Base-by-base conservation (phyloP, 2,113 vertebrate genomes). In the Ondatra zibethicus region DNA sequence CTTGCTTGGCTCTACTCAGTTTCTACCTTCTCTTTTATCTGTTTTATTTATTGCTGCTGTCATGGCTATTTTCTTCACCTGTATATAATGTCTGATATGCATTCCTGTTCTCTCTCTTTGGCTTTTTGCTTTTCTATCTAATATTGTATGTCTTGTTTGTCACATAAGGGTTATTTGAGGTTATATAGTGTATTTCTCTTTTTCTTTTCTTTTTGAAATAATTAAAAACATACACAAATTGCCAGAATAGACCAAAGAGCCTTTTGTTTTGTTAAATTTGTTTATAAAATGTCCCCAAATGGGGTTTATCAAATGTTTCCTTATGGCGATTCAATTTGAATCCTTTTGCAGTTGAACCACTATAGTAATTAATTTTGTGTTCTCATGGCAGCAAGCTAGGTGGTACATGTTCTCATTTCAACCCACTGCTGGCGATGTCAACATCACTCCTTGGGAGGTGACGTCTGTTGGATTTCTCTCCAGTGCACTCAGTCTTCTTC, bases 121-220 rank as follows among this genome's bases (percentile, higher is more conserved):
- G 81, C 33, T 80, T 93, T 91, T 93, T 96, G 88, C 93, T 91
- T 80, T 93, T 92, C 89, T 89, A 23, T 25, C 91, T 93, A 77
- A 73, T 65, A 89, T 89, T 52, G 45, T 68, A 3, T 94, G 3
- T 86, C 45, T 88, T 95, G 39, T 92, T 52, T 96, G 84, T 52
- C 73, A 78, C 90, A 52, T 78, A 39, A 88, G 27, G 12, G 4
- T 36, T 47, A 7, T 91, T 91, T 80, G 91, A 65, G 33, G 17
- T 1, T 6, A 5, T 45, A 27, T 81, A 29, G 80, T 29, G 23
- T 58, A 29, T 70, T 45, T 39, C 29, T 25, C 21, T 76, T 76
- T 86, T 58, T 25, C 47, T 80, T 78, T 80, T 52, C 25, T 94
- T 86, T 80, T 58, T 89, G 92, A 91, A 93, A 91, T 86, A 92